These are phyloP conservation scores for Pterobdella sp. DNA, from an alignment of 2,888 invertebrate genomes.

Conservation along the genomic window DNA sequence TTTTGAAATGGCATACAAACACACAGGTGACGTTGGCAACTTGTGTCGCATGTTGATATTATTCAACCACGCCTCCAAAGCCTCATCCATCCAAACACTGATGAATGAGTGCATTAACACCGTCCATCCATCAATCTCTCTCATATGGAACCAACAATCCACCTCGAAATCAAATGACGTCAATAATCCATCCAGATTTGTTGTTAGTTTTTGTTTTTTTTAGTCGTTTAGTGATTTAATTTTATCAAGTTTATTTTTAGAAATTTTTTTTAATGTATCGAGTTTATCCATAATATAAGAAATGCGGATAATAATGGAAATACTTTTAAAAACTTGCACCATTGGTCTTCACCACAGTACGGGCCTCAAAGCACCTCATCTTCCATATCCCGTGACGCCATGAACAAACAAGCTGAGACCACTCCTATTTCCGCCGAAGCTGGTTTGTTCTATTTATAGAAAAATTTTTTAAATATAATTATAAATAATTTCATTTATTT, in stretches of 20 bases:
- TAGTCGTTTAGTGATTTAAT: no score
- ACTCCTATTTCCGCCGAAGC: neutral
- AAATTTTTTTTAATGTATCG: no score
- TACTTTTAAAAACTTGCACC: no score
- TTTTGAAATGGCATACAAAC: neutral
- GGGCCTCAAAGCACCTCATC: constrained; percentile 1
- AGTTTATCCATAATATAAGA: no score
- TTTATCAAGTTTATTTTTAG: no score
- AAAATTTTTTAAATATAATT: neutral
- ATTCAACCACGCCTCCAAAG: constrained; percentile 9
- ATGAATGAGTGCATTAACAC: neutral
- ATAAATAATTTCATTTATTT: neutral
- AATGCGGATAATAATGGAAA: no score
- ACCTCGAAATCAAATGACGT: no score
- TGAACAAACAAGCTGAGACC: neutral
- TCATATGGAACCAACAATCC: constrained; percentile 1
- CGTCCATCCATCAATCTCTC: neutral
- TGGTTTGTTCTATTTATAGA: neutral
- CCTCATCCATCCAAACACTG: neutral
- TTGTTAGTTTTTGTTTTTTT: no score
- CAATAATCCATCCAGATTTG: no score
- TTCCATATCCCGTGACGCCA: neutral
- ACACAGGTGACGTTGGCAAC: neutral
- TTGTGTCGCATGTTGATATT: neutral
- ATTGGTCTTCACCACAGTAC: neutral